Percentiles rank a stretch among this genome's conserved stretches.
Evolutionary conservation across 2,113 vertebrate species (phyloP).

Genomic region (Pedionomus torquatus): DNA sequence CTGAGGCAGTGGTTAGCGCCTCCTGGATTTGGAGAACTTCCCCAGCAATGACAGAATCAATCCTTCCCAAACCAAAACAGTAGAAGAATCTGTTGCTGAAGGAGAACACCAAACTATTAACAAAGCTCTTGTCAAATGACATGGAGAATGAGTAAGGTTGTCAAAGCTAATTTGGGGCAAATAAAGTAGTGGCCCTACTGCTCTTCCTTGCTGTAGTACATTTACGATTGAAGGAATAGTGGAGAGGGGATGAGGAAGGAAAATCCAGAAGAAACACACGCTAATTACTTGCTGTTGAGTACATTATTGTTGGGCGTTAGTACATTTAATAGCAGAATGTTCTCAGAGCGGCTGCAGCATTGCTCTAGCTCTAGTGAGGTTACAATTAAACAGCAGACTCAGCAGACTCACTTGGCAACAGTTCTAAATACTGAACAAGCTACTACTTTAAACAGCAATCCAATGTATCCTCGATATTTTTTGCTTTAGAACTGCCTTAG

Average conservation of each 20-base stretch:
- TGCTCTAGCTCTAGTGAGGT: neutral
- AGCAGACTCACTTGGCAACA: neutral
- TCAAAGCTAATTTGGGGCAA: neutral
- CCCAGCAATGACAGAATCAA: neutral
- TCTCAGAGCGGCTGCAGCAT: neutral
- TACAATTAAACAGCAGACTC: neutral
- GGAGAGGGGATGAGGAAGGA: rapidly evolving
- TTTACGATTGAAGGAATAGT: neutral
- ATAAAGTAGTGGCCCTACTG: neutral
- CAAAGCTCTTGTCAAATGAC: neutral
- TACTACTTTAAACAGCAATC: neutral
- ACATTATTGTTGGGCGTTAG: neutral
- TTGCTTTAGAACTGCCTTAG: neutral
- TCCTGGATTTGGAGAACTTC: neutral
- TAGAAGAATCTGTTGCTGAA: neutral
- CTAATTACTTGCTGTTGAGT: neutral
- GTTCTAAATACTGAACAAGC: neutral
- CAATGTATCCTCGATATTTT: rapidly evolving
- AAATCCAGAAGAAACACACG: neutral
- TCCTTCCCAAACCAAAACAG: neutral
- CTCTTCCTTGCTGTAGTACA: neutral
- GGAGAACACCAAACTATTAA: neutral
- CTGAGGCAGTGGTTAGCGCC: neutral
- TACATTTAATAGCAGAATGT: neutral
- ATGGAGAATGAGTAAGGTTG: neutral